Conservation (phyloP, 2,888 invertebrate species). For the Platycnemis pennipes region DNA sequence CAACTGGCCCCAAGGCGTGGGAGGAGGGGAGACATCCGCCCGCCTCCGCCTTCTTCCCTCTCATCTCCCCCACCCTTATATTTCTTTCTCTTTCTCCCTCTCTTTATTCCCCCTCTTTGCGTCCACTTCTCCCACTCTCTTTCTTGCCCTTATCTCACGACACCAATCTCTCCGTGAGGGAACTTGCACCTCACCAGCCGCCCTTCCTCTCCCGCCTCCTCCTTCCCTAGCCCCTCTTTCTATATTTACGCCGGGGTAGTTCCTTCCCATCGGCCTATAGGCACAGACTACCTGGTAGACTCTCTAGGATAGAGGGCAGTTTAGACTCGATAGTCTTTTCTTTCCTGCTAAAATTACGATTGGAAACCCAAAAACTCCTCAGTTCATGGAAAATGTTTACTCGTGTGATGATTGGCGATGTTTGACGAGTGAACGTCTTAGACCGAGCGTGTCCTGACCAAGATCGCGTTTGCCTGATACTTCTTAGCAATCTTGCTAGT, state of each 20-base stretch:
- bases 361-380: neutral
- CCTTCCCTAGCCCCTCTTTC: neutral
- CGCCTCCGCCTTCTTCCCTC: neutral
- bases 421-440: no score
- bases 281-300: neutral
- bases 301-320: neutral
- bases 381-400: neutral
- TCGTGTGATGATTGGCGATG: no score
- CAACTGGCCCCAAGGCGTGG: neutral
- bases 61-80: neutral
- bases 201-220: neutral
- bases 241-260: neutral
- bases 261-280: neutral
- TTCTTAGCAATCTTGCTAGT: no score
- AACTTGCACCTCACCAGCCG: neutral
- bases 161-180: neutral
- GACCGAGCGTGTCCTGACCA: no score
- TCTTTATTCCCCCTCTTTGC: neutral
- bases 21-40: neutral
- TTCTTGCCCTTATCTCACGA: neutral
- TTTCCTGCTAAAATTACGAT: neutral
- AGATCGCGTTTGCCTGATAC: no score
- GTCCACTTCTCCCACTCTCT: neutral
- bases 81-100: neutral
- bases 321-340: neutral